Base-by-base conservation (phyloP, 2,113 vertebrate genomes). In the Symphodus melops region DNA sequence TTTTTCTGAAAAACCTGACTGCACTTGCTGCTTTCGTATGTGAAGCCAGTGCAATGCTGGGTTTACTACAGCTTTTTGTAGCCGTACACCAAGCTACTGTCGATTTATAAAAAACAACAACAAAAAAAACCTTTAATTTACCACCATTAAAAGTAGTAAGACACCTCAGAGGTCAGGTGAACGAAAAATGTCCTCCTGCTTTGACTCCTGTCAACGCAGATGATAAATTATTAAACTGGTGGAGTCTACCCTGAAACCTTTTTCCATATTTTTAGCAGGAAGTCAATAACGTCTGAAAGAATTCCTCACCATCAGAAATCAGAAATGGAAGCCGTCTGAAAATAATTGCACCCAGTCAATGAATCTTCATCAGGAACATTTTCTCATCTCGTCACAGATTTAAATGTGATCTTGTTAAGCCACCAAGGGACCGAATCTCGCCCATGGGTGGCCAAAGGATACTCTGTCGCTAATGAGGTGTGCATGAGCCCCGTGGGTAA, bases 381-480 rank as follows among this genome's bases (percentile, higher is more conserved):
- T 75, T 56, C 21, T 63, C 83, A 60, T 82, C 74, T 76, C 19
- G 60, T 52, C 53, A 1, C 60, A 59, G 77, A 85, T 88, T 86
- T 77, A 88, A 88, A 91, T 86, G 79, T 77, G 88, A 89, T 92
- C 84, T 88, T 88, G 84, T 90, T 83, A 88, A 90, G 81, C 78
- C 86, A 81, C 77, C 76, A 23, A 85, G 85, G 72, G 80, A 79
- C 79, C 64, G 72, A 82, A 77, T 87, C 79, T 86, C 36, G 72
- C 87, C 81, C 87, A 82, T 88, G 86, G 89, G 89, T 86, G 85
- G 88, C 86, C 84, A 77, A 86, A 83, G 89, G 88, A 91, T 85
- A 80, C 82, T 86, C 80, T 68, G 83, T 65, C 55, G 81, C 85
- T 92, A 93, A 93, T 91, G 90, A 94, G 91, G 90, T 91, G 92